A percentile compares a stretch with the other conserved stretches of the same genome.
These are phyloP conservation scores for Pongo pygmaeus DNA, from an alignment of 2,113 vertebrate genomes.

Conservation along the genomic window DNA sequence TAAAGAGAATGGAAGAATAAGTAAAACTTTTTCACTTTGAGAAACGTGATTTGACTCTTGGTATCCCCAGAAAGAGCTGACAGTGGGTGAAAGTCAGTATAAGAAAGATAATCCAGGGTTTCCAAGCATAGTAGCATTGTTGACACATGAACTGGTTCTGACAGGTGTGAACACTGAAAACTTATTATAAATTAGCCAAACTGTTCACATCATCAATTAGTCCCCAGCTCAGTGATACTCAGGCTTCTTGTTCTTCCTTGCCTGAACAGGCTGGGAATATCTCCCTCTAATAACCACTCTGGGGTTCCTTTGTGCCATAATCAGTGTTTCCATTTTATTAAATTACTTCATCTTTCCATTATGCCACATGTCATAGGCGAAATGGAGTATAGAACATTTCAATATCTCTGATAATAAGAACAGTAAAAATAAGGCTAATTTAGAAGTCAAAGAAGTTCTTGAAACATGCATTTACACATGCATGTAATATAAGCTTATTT, in stretches of 20 bases:
- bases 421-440: neutral
- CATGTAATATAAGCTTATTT: neutral
- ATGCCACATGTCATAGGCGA: neutral
- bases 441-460: neutral
- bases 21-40: too few relatives aligned
- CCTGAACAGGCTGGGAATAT: neutral
- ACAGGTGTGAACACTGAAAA: neutral
- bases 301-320: neutral
- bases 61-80: neutral
- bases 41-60: neutral
- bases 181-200: neutral
- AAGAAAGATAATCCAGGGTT: neutral
- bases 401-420: neutral
- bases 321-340: neutral
- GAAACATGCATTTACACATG: neutral
- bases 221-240: too few relatives aligned
- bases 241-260: too few relatives aligned
- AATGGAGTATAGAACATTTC: neutral
- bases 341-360: neutral
- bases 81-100: neutral
- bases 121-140: neutral
- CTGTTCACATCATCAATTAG: neutral
- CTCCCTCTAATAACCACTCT: neutral
- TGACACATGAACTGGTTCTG: neutral
- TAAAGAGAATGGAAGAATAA: fast-evolving